Percentiles rank a stretch among this genome's conserved stretches.
Evolutionary conservation across 2,888 invertebrate species (phyloP).

Genomic region (Temnothorax rugatulus): DNA sequence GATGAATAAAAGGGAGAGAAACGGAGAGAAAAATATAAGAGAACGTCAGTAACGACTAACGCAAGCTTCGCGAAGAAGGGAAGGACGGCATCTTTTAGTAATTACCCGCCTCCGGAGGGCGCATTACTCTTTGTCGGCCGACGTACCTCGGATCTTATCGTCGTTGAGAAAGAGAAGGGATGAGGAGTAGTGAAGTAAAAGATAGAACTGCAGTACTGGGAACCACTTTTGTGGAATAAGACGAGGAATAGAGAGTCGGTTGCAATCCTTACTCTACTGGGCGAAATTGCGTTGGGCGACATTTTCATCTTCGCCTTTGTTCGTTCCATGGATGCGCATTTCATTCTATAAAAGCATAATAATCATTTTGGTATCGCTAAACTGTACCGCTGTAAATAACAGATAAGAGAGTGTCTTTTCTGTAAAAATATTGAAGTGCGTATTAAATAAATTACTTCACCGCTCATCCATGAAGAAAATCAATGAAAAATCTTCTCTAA

Average conservation of each 20-base stretch:
- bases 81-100: slow-evolving; percentile 73
- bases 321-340: background rate
- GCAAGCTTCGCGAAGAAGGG: slow-evolving; percentile 46
- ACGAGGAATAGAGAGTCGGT: slow-evolving; percentile 30
- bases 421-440: background rate
- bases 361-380: background rate
- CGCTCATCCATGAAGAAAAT: background rate
- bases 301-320: slow-evolving; percentile 38
- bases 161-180: slow-evolving; percentile 4
- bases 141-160: slow-evolving; percentile 66
- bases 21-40: slow-evolving; percentile 46
- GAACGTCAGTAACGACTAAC: slow-evolving; percentile 44
- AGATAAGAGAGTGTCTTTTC: background rate
- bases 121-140: slow-evolving; percentile 76
- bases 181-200: slow-evolving; percentile 30
- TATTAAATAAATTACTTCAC: background rate
- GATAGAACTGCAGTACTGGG: slow-evolving; percentile 28
- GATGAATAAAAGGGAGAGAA: slow-evolving; percentile 35
- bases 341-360: background rate
- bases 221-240: slow-evolving; percentile 41
- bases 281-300: slow-evolving; percentile 44
- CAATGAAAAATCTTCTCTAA: background rate
- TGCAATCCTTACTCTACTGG: slow-evolving; percentile 29
- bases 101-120: slow-evolving; percentile 74
- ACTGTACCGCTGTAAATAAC: background rate